Evolutionary conservation across 2,113 vertebrate genomes (phyloP).

Genomic region (Cyprinodon brontotheroides): DNA sequence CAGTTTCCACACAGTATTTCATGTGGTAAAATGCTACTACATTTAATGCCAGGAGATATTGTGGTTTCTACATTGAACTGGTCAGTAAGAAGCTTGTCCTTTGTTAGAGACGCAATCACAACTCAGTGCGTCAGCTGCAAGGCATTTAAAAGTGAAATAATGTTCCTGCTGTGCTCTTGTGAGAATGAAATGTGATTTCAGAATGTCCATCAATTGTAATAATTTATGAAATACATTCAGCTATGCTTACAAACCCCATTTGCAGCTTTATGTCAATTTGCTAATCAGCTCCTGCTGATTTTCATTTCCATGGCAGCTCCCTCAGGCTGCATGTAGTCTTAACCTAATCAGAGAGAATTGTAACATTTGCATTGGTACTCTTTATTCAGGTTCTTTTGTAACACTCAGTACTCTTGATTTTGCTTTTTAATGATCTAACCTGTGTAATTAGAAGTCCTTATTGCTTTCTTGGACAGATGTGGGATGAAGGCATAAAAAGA

Average conservation of each 20-base stretch:
- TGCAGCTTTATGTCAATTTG: slow-evolving; percentile 22
- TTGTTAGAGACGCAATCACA: slow-evolving; percentile 1
- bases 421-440: neutral
- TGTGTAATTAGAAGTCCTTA: neutral
- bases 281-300: slow-evolving; percentile 9
- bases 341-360: slow-evolving; percentile 15
- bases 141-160: neutral
- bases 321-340: neutral
- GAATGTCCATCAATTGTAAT: neutral
- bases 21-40: slow-evolving; percentile 5
- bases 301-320: slow-evolving; percentile 1
- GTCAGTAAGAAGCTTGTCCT: slow-evolving; percentile 4
- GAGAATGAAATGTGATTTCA: neutral
- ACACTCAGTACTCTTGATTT: slow-evolving; percentile 1
- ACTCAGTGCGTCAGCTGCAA: neutral
- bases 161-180: neutral
- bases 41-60: slow-evolving; percentile 1
- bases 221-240: slow-evolving; percentile 14
- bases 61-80: neutral
- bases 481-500: slow-evolving; percentile 7
- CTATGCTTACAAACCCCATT: slow-evolving; percentile 9
- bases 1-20: slow-evolving; percentile 33
- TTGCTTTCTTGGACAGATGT: slow-evolving; percentile 23
- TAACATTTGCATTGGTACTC: slow-evolving; percentile 6
- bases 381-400: slow-evolving; percentile 7